Conservation (phyloP, 2,113 vertebrate genomes). For the Bos indicus region DNA sequence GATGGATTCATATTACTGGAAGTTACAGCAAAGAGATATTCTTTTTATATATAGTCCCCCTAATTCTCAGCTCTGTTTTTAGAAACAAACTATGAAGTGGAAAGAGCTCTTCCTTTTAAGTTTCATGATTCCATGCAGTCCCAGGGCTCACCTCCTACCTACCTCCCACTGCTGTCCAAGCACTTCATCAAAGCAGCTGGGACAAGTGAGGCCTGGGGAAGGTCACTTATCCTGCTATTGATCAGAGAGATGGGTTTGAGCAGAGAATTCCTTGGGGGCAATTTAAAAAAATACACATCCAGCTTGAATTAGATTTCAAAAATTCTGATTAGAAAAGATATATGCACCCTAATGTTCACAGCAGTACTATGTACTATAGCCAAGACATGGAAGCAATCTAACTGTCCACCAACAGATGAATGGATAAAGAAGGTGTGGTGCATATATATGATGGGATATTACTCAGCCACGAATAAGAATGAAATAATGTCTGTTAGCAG, state of each 20-base stretch:
- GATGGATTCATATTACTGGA: not conserved
- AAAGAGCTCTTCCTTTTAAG: not conserved
- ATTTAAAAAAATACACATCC: not conserved
- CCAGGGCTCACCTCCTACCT: too few species aligned
- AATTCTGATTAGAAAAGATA: not conserved
- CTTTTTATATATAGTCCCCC: not conserved
- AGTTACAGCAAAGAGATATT: not conserved
- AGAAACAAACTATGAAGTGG: not conserved
- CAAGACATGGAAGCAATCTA: not conserved
- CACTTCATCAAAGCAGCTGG: not conserved
- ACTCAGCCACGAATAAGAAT: not conserved
- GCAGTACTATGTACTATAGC: not conserved
- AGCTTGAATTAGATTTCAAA: not conserved
- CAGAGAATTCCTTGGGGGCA: not conserved
- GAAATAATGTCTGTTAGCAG: not conserved
- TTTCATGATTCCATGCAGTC: not conserved
- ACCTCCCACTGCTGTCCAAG: not conserved
- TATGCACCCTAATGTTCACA: not conserved
- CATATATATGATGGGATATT: not conserved
- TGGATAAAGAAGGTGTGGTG: not conserved
- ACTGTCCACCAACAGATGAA: not conserved
- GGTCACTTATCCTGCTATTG: too few species aligned
- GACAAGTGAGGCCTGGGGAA: not conserved
- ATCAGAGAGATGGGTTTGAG: not conserved
- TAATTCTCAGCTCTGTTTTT: not conserved